Evolutionary conservation across 92 coral and sea anemone genomes (phyloP).

Genomic region (Epizoanthus scotinus): DNA sequence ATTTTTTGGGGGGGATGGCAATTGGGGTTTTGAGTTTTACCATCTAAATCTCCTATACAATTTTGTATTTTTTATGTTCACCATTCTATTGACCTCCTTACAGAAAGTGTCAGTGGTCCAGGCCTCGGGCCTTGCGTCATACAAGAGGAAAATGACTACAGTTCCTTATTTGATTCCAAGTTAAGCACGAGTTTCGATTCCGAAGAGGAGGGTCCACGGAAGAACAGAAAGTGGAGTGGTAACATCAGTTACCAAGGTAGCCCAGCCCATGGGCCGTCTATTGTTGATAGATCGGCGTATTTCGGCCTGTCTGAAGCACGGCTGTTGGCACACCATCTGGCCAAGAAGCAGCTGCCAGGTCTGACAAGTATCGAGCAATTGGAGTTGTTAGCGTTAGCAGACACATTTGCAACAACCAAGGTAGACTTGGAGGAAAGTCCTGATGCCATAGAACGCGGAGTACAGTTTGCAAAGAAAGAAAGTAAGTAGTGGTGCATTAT

Average conservation of each 20-base stretch:
- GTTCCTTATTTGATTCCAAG: constrained; percentile 77
- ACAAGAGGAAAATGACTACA: constrained; percentile 90
- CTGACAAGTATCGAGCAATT: constrained; percentile 93
- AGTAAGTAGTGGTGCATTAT: constrained; percentile 34
- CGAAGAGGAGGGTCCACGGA: constrained; percentile 57
- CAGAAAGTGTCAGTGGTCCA: constrained; percentile 18
- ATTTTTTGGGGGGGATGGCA: too few relatives aligned
- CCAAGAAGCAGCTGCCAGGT: constrained; percentile 92
- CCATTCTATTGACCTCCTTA: not conserved
- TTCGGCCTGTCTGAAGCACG: constrained; percentile 95
- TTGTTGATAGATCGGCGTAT: constrained; percentile 71
- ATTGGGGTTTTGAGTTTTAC: not conserved
- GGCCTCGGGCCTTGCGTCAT: constrained; percentile 31
- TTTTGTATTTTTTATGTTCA: not conserved
- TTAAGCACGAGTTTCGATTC: constrained; percentile 54
- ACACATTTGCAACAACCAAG: constrained; percentile 95
- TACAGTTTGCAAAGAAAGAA: constrained; percentile 93
- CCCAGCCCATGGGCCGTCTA: constrained; percentile 65
- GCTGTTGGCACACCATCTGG: constrained; percentile 86
- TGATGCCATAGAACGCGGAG: constrained; percentile 87
- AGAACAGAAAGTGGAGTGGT: constrained; percentile 48
- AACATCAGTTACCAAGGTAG: constrained; percentile 59
- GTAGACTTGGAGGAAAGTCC: constrained; percentile 95
- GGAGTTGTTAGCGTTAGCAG: constrained; percentile 94
- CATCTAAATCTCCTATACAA: not conserved